phyloP scores from a whole-genome alignment of 2,888 invertebrate species.

The Lasioglossum vierecki region DNA sequence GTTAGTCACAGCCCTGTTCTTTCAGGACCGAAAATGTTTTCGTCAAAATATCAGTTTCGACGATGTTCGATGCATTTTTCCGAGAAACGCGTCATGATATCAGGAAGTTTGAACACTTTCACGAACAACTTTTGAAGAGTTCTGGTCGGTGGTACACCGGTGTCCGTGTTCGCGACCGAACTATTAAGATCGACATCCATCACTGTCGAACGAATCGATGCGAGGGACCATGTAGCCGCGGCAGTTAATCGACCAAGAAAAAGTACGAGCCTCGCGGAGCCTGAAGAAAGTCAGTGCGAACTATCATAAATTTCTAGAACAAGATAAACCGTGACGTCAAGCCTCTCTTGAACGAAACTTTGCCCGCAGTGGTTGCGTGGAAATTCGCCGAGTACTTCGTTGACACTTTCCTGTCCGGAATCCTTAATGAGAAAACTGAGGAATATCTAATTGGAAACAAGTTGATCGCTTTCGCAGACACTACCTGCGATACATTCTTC shows the following conservation, averaged over 20 bases:
- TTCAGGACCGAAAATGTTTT: conserved; percentile 25
- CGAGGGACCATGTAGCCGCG: conserved; percentile 30
- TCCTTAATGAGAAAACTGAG: not conserved
- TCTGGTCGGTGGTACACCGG: conserved; percentile 20
- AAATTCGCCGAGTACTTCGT: conserved; percentile 16
- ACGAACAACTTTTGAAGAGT: conserved; percentile 34
- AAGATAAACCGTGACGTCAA: conserved; percentile 50
- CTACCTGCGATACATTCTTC: not conserved
- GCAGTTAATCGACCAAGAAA: conserved; percentile 55
- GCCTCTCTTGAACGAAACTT: conserved; percentile 17
- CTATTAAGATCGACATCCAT: conserved; percentile 79
- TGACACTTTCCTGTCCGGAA: conserved; percentile 13
- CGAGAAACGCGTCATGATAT: conserved; percentile 23
- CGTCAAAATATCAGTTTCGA: conserved; percentile 31
- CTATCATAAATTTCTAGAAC: conserved; percentile 52
- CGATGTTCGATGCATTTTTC: conserved; percentile 22
- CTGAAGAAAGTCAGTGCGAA: conserved; percentile 36
- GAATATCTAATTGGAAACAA: not conserved
- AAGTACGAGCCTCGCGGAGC: conserved; percentile 29
- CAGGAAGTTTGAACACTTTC: conserved; percentile 34
- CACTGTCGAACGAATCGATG: conserved; percentile 71
- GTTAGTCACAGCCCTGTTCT: conserved; percentile 7
- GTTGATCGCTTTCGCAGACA: not conserved
- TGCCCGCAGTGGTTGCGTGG: not conserved
- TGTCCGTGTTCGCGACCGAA: conserved; percentile 54